These are phyloP conservation scores for Hepsetus odoe DNA, from an alignment of 2,113 vertebrate genomes.

Conservation along the genomic window DNA sequence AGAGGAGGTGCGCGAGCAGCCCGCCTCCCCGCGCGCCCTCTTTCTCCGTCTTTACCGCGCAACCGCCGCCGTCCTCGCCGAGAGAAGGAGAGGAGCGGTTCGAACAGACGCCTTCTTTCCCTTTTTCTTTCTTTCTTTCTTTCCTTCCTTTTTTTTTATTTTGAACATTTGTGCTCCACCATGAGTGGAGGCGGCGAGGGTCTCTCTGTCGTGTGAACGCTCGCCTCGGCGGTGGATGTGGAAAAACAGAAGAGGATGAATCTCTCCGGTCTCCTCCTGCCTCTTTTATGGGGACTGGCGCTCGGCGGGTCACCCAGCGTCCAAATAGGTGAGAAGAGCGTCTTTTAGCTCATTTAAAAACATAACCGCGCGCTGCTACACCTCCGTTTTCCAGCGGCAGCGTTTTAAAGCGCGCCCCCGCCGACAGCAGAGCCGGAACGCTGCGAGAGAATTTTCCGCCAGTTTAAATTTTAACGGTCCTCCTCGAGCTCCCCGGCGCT, in stretches of 20 bases:
- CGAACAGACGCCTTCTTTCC: background rate
- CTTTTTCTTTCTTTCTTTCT: background rate
- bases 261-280: conserved; percentile 81
- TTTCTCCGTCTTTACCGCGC: conserved; percentile 32
- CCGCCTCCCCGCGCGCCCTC: conserved; percentile 67
- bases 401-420: background rate
- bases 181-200: conserved; percentile 50
- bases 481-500: too few species aligned
- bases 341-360: background rate
- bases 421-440: too few species aligned
- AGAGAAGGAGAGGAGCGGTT: background rate
- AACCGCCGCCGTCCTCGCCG: conserved; percentile 13
- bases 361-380: background rate
- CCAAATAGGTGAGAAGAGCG: conserved; percentile 80
- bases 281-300: conserved; percentile 83
- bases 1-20: conserved; percentile 60
- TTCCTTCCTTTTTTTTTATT: background rate
- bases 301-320: conserved; percentile 84
- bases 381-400: background rate
- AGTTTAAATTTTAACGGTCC: too few species aligned
- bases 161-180: background rate
- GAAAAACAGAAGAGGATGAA: conserved; percentile 87
- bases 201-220: conserved; percentile 59
- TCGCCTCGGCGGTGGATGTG: conserved; percentile 76
- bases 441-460: too few species aligned